These are phyloP conservation scores for Papilio demoleus DNA, from an alignment of 2,888 invertebrate species.

Conservation along the genomic window DNA sequence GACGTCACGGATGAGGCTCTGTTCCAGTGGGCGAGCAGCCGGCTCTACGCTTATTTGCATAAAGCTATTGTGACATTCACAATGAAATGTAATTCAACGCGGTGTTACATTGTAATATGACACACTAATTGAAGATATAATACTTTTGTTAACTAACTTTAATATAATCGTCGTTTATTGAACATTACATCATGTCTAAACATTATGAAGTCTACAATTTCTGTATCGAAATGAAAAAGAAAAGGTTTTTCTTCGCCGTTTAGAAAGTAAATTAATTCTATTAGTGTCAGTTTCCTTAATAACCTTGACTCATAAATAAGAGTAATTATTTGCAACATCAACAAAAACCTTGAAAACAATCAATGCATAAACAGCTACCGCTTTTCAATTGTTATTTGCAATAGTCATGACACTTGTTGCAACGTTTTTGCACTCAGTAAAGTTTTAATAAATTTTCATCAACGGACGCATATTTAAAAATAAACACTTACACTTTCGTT, in stretches of 20 bases:
- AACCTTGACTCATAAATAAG: constrained; percentile 7
- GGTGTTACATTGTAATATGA: neutral
- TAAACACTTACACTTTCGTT: constrained; percentile 32
- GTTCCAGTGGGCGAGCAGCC: constrained; percentile 38
- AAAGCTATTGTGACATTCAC: constrained; percentile 31
- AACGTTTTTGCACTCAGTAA: neutral
- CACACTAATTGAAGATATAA: neutral
- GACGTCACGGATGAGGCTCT: constrained; percentile 29
- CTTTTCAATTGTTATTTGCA: constrained; percentile 18
- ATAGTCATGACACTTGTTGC: constrained; percentile 5
- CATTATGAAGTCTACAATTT: too few species aligned
- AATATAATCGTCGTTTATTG: neutral
- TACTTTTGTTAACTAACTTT: neutral
- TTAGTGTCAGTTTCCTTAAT: neutral
- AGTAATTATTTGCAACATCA: constrained; percentile 12
- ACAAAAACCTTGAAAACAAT: constrained; percentile 31
- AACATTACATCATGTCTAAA: too few species aligned
- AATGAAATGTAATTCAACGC: constrained; percentile 27
- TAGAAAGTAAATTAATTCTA: neutral
- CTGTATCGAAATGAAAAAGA: too few species aligned
- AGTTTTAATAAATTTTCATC: constrained; percentile 4
- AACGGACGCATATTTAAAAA: constrained; percentile 15
- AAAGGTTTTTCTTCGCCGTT: neutral
- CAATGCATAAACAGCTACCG: constrained; percentile 4
- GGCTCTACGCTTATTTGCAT: constrained; percentile 21